These are phyloP conservation scores for Cheilosia impressa DNA, from an alignment of 2,888 invertebrate species.

Conservation along the genomic window DNA sequence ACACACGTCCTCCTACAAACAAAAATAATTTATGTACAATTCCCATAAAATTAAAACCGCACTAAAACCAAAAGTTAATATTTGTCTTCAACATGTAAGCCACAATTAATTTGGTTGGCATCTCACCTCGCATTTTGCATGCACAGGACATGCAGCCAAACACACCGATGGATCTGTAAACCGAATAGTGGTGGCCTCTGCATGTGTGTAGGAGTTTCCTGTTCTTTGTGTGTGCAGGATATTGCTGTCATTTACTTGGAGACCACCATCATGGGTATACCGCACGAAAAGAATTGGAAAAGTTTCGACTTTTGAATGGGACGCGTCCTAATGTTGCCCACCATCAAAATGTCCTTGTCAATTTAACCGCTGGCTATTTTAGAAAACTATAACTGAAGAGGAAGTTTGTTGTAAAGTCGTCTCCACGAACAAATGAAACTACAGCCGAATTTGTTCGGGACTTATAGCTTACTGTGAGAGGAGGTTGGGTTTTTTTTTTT, in stretches of 20 bases:
- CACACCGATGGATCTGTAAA: constrained; percentile 17
- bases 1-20: constrained; percentile 47
- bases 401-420: constrained; percentile 73
- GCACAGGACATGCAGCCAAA: constrained; percentile 69
- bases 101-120: constrained; percentile 80
- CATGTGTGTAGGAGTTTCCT: constrained; percentile 45
- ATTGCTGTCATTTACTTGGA: constrained; percentile 68
- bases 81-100: constrained; percentile 81
- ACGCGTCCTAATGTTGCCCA: constrained; percentile 47
- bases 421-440: constrained; percentile 44
- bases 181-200: neutral
- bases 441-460: constrained; percentile 61
- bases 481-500: constrained; percentile 12
- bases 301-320: constrained; percentile 70
- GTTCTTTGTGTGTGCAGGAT: constrained; percentile 62
- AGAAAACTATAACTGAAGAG: constrained; percentile 66
- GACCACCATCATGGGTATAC: constrained; percentile 50
- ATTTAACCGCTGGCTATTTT: constrained; percentile 70
- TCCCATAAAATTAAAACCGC: constrained; percentile 80
- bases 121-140: constrained; percentile 68
- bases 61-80: constrained; percentile 81
- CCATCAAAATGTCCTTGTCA: constrained; percentile 71
- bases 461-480: constrained; percentile 9
- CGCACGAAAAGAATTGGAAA: constrained; percentile 70
- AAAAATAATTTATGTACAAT: constrained; percentile 78